Percentiles rank a stretch among this genome's conserved stretches.
Evolutionary conservation across 2,888 invertebrate species (phyloP).

Genomic region (Agrochola lychnidis): DNA sequence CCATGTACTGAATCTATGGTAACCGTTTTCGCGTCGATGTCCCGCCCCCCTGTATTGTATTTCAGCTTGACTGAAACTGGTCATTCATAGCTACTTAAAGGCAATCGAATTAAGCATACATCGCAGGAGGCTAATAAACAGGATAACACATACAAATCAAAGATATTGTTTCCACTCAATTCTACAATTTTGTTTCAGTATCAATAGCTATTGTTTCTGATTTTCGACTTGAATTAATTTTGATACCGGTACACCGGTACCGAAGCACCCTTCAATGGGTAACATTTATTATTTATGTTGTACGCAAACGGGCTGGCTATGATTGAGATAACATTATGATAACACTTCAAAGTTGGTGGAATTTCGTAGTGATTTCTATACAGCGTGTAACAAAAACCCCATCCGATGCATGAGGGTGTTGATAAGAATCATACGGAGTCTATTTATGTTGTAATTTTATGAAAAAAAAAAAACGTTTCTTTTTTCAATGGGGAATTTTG

Average conservation of each 20-base stretch:
- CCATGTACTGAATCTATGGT: too few relatives aligned
- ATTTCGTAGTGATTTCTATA: not conserved
- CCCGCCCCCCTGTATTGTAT: too few relatives aligned
- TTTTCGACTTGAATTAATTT: slow-evolving; percentile 1
- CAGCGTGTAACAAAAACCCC: not conserved
- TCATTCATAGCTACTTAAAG: not conserved
- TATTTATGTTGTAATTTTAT: too few relatives aligned
- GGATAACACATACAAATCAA: not conserved
- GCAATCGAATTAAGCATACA: not conserved
- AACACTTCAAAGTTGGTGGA: slow-evolving; percentile 3
- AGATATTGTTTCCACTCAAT: slow-evolving; percentile 10
- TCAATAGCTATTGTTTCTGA: slow-evolving; percentile 15
- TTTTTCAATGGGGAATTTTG: too few relatives aligned
- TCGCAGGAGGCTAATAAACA: not conserved
- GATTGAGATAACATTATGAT: not conserved
- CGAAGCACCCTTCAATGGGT: not conserved
- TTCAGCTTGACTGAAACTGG: not conserved
- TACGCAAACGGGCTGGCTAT: not conserved
- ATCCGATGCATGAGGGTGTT: too few relatives aligned
- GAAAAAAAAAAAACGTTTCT: too few relatives aligned
- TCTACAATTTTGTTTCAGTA: not conserved
- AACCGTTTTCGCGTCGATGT: too few relatives aligned
- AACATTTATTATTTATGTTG: slow-evolving; percentile 8
- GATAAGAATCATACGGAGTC: too few relatives aligned
- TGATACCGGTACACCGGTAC: not conserved